phyloP scores from a whole-genome alignment of 2,797 vertebrate genomes.

The Acanthis flammea region DNA sequence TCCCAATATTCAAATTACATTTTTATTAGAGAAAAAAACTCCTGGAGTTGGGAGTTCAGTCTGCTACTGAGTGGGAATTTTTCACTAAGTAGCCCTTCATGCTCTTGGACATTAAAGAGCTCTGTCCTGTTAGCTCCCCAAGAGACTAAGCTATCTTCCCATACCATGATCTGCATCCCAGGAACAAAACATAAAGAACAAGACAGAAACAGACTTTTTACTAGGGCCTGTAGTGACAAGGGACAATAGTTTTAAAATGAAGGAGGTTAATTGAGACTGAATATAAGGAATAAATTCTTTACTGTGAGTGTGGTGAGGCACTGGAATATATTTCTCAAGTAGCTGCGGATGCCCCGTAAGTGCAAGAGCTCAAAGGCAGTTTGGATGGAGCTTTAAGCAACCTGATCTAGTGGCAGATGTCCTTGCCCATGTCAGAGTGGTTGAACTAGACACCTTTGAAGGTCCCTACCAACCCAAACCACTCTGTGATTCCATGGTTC shows the following conservation, averaged over 20 bases:
- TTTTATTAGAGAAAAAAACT: not conserved
- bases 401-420: not conserved
- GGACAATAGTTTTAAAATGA: not conserved
- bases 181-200: not conserved
- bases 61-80: not conserved
- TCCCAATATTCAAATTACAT: not conserved
- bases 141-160: not conserved
- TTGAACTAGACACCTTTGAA: not conserved
- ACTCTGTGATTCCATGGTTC: fast-evolving
- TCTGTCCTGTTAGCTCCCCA: not conserved
- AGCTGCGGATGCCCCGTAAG: not conserved
- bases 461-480: not conserved
- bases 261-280: not conserved
- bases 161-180: not conserved
- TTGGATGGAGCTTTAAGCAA: not conserved
- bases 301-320: not conserved
- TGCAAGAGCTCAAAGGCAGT: not conserved
- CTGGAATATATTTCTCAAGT: not conserved
- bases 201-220: not conserved
- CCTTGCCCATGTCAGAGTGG: not conserved
- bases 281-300: not conserved
- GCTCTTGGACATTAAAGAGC: not conserved
- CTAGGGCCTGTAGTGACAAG: not conserved
- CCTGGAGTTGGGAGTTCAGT: not conserved
- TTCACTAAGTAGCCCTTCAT: not conserved